Evolutionary conservation across 2,797 vertebrate genomes (phyloP), one percentile per base, ranked within the genome.

Genomic region (Sebastes variabilis): DNA sequence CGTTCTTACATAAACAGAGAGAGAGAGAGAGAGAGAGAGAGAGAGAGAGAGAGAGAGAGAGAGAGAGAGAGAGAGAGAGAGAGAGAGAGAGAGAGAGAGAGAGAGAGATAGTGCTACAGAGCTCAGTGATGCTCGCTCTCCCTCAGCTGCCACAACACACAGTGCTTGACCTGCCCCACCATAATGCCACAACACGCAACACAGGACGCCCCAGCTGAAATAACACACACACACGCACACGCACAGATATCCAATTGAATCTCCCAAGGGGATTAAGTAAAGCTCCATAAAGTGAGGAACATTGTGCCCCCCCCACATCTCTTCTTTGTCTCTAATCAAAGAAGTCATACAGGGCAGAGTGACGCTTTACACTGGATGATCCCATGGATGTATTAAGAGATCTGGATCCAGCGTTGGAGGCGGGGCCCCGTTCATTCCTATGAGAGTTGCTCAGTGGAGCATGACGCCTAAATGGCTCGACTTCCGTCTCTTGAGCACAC

Each of bases 1-100:
- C 25, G 25, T 70, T 77, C 88, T 91, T 92, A 91, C 87, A 93
- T 89, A 91, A 90, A 93, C 60, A 77, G 56, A 52, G 36, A 64
- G 58, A 55, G 56, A 59, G 18, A 22, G 32, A 80, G 36, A 74
- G 74, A 32, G 55, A 34, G 16, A 56, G 38, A 22, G 30, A 30
- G 24, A 27, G 64, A 36, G 18, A 49, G 34, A 52, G 25, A 3
- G 25, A 25, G 25, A 3, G 25, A 25, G 25, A 25, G 25, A 25
- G 25, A 25, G 25, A 25, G 25, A 77, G 56, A 52, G 36, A 64
- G 58, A 55, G 56, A 59, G 18, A 22, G 30, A 80, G 36, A 74
- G 74, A 61, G 68, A 78, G 77, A 58, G 73, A 55, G 4, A 36
- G 34, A 36, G 34, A 59, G 70, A 67, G 55, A n/a, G 25, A 71